Evolutionary conservation across 2,888 invertebrate genomes (phyloP), one percentile per base, ranked within the genome.

Genomic region (Lamproptera curius): DNA sequence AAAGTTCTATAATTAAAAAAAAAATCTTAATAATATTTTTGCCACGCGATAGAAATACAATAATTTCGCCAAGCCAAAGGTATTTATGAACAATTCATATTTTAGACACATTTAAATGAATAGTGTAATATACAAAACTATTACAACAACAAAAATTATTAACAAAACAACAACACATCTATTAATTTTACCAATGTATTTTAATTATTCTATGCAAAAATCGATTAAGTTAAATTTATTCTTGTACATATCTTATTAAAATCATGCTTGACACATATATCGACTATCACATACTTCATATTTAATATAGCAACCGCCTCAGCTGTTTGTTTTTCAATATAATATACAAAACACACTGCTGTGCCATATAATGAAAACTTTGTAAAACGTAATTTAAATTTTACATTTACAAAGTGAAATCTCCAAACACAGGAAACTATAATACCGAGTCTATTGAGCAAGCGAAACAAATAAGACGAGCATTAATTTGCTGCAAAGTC

Each of bases 31-130:
- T 6, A 23, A 8, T 28, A 28, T 5, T 28, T 28, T 28, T 10
- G 9, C 4, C 9, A 28, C n/a, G 10, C 4, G 17, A 36, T 2
- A 16, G 9, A 6, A 36, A 16, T 36, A 10, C 35, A 35, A 35
- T n/a, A 35, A 35, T 23, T 43, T 43, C 36, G 36, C 43, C 3
- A 16, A 36, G 43, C 43, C 36, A 43, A 42, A 15, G 35, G n/a
- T n/a, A 14, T 15, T 20, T 26, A 26, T 15, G 13, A 31, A 11
- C n/a, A 31, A n/a, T 11, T 31, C 31, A 13, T 13, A n/a, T 3
- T 31, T 2, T 11, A 5, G 20, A 20, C 6, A 6, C 20, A 20
- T 5, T 20, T 5, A 6, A 20, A 20, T 20, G 6, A 20, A 20
- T 20, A 20, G 20, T 20, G 20, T 20, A 5, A 20, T 20, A 20